phyloP scores from a whole-genome alignment of 2,888 invertebrate genomes.

The Aproaerema taeniolella region DNA sequence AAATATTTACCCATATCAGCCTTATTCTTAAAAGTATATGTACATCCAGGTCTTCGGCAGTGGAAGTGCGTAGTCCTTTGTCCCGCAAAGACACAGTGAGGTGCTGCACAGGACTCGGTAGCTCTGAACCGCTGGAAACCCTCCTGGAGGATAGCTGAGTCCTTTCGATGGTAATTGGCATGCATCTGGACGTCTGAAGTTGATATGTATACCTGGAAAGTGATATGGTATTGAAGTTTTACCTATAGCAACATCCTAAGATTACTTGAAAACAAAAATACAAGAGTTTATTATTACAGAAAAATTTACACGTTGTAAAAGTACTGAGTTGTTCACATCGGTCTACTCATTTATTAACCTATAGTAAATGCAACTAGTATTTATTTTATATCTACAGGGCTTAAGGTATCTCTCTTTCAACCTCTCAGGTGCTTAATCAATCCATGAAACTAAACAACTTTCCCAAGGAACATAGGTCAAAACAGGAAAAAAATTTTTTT shows the following conservation, averaged over 20 bases:
- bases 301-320: no score
- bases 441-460: no score
- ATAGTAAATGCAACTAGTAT: no score
- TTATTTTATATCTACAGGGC: no score
- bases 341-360: no score
- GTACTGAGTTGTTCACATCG: no score
- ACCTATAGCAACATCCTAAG: neutral
- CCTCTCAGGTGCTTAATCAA: no score
- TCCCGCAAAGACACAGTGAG: constrained; percentile 93
- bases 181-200: constrained; percentile 99
- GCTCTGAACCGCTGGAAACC: constrained; percentile 98
- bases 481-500: no score
- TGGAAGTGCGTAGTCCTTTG: constrained; percentile 99
- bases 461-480: no score
- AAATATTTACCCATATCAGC: constrained; percentile 98
- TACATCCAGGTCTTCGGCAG: constrained; percentile 93
- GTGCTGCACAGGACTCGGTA: constrained; percentile 95
- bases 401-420: no score
- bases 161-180: constrained; percentile 98
- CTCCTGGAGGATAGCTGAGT: constrained; percentile 97
- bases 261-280: no score
- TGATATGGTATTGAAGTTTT: neutral
- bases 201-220: constrained; percentile 90
- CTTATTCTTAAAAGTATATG: constrained; percentile 98
- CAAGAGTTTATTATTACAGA: no score